phyloP scores from a whole-genome alignment of 2,797 vertebrate genomes.

The Muscicapa striata region DNA sequence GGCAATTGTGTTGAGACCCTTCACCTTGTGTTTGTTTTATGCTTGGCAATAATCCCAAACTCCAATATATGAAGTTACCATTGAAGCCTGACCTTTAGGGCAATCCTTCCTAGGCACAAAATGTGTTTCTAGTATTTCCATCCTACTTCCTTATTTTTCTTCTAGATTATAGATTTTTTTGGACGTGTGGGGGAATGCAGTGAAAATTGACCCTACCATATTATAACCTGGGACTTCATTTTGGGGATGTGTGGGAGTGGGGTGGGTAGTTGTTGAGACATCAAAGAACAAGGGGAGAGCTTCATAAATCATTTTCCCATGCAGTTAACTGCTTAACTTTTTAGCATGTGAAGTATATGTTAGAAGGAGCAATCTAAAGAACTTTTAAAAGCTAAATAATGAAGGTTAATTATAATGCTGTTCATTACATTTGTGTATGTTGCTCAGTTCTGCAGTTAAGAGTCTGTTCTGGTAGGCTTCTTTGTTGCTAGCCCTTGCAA shows the following conservation, averaged over 20 bases:
- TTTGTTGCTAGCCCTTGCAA: neutral
- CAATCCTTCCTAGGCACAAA: neutral
- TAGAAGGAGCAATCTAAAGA: neutral
- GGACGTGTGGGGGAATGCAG: neutral
- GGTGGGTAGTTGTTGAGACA: neutral
- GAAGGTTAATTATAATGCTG: neutral
- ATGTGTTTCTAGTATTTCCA: neutral
- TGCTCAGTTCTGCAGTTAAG: neutral
- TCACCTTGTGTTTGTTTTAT: neutral
- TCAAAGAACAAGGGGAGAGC: neutral
- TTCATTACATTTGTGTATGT: neutral
- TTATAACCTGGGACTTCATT: neutral
- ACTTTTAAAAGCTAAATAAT: neutral
- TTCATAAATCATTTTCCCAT: neutral
- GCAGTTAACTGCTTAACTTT: neutral
- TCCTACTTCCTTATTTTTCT: neutral
- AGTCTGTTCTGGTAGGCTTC: neutral
- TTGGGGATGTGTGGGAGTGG: fast-evolving
- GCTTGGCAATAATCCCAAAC: neutral
- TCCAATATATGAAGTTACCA: neutral
- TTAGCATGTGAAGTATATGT: neutral
- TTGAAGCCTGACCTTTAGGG: neutral
- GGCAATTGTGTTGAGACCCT: neutral
- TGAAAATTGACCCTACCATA: neutral
- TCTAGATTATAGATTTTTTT: neutral